Percentiles rank a stretch among this genome's conserved stretches.
Conservation (phyloP, 2,888 invertebrate genomes). For the Apeira syringaria region DNA sequence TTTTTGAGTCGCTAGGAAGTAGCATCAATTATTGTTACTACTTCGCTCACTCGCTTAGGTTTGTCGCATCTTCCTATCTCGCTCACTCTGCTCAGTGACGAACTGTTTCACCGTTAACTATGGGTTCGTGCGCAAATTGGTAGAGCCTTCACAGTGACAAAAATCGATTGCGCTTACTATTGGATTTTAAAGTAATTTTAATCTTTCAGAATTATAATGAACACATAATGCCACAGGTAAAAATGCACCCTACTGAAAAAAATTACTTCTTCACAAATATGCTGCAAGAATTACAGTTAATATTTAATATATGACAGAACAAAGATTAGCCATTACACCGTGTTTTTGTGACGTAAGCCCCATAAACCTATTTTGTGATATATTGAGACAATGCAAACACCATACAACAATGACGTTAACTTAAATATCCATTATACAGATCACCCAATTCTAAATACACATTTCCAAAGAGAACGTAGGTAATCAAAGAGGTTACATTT, state of each 20-base stretch:
- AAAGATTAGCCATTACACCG: slow-evolving; percentile 79
- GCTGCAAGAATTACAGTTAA: slow-evolving; percentile 33
- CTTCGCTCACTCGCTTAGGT: too few relatives aligned
- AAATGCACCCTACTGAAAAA: too few relatives aligned
- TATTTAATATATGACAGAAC: slow-evolving; percentile 68
- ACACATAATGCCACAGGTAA: slow-evolving; percentile 7
- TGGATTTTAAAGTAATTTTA: neutral
- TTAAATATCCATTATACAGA: slow-evolving; percentile 46
- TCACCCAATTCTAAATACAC: slow-evolving; percentile 46
- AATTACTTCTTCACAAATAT: slow-evolving; percentile 12
- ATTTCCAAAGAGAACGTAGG: slow-evolving; percentile 29
- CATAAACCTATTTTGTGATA: slow-evolving; percentile 66
- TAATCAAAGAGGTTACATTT: neutral
- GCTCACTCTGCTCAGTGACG: too few relatives aligned
- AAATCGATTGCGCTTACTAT: too few relatives aligned
- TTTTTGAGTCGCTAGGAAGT: too few relatives aligned
- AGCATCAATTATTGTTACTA: too few relatives aligned
- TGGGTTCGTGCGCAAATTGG: too few relatives aligned
- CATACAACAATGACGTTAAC: slow-evolving; percentile 67
- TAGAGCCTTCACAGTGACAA: too few relatives aligned
- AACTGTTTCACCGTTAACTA: too few relatives aligned
- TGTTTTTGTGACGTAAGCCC: slow-evolving; percentile 74
- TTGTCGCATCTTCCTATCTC: too few relatives aligned
- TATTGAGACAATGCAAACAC: slow-evolving; percentile 72
- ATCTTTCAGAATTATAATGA: neutral